These are phyloP conservation scores for Iphiclides podalirius DNA, from an alignment of 2,888 invertebrate genomes.

Conservation along the genomic window DNA sequence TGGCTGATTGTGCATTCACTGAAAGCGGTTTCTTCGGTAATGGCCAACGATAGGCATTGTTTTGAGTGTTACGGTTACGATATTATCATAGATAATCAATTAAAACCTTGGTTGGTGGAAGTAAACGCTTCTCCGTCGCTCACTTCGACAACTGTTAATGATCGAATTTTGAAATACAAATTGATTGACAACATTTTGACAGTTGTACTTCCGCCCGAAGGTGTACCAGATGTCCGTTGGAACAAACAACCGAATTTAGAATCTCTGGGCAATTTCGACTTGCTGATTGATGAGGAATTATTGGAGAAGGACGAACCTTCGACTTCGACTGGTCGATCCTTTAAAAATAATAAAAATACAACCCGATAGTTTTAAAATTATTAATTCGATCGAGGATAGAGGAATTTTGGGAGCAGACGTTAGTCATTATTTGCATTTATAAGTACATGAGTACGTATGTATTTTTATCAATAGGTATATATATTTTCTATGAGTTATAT, in stretches of 20 bases:
- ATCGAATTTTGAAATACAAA: constrained; percentile 96
- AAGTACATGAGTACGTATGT: no score
- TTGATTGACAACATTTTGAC: constrained; percentile 96
- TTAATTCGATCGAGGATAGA: no score
- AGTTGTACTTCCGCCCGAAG: constrained; percentile 93
- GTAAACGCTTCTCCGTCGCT: constrained; percentile 97
- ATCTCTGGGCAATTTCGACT: constrained; percentile 89
- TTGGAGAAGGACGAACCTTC: constrained; percentile 82
- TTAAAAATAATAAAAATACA: constrained; percentile 21
- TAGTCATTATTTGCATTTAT: no score
- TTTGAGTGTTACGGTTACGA: constrained; percentile 98
- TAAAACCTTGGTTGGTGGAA: constrained; percentile 97
- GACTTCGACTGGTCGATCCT: constrained; percentile 5
- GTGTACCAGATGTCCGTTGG: constrained; percentile 94
- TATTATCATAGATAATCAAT: constrained; percentile 95
- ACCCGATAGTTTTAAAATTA: no score
- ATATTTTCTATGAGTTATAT: no score
- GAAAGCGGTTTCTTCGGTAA: constrained; percentile 95
- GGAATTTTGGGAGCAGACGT: no score
- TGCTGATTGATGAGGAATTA: constrained; percentile 92
- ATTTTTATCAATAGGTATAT: no score
- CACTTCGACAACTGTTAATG: constrained; percentile 96
- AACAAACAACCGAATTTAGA: constrained; percentile 88
- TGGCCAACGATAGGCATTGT: constrained; percentile 96
- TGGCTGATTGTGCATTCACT: constrained; percentile 96